These are phyloP conservation scores for Ips typographus DNA, from an alignment of 1,140 invertebrate genomes.

Conservation along the genomic window DNA sequence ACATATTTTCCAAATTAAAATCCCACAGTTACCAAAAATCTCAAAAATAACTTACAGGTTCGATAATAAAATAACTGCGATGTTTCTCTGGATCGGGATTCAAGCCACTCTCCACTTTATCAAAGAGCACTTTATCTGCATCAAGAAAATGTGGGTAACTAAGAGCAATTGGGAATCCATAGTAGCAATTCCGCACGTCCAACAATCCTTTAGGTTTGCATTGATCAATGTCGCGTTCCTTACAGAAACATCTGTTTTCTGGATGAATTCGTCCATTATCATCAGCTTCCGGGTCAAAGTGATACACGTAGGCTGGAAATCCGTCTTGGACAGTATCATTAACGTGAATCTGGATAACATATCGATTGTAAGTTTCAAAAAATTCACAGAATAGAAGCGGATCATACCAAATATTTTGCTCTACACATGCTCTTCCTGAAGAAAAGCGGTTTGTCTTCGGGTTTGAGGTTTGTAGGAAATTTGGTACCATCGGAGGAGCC, in stretches of 20 bases:
- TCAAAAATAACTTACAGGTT: constrained; percentile 57
- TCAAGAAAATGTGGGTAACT: constrained; percentile 89
- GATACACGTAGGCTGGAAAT: constrained; percentile 65
- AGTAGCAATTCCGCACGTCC: constrained; percentile 80
- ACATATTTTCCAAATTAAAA: neutral
- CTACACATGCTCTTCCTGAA: constrained; percentile 83
- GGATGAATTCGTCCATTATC: constrained; percentile 71
- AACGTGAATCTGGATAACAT: constrained; percentile 56
- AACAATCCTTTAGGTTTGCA: constrained; percentile 72
- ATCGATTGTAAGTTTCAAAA: constrained; percentile 2
- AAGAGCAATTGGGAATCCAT: constrained; percentile 83
- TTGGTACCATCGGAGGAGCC: constrained; percentile 84
- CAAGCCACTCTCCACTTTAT: constrained; percentile 69
- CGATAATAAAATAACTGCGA: constrained; percentile 79
- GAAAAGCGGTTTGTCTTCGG: constrained; percentile 70
- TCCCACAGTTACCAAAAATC: neutral
- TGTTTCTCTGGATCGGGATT: constrained; percentile 71
- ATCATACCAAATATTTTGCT: constrained; percentile 68
- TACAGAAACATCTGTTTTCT: constrained; percentile 80
- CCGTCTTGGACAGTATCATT: constrained; percentile 60
- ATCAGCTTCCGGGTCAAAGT: constrained; percentile 71
- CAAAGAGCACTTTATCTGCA: constrained; percentile 70
- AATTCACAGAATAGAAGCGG: neutral
- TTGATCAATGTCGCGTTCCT: constrained; percentile 58
- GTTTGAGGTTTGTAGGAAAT: constrained; percentile 69